Evolutionary conservation across 2,113 vertebrate species (phyloP), one percentile per base, ranked within the genome.

Genomic region (Pycnonotus jocosus): DNA sequence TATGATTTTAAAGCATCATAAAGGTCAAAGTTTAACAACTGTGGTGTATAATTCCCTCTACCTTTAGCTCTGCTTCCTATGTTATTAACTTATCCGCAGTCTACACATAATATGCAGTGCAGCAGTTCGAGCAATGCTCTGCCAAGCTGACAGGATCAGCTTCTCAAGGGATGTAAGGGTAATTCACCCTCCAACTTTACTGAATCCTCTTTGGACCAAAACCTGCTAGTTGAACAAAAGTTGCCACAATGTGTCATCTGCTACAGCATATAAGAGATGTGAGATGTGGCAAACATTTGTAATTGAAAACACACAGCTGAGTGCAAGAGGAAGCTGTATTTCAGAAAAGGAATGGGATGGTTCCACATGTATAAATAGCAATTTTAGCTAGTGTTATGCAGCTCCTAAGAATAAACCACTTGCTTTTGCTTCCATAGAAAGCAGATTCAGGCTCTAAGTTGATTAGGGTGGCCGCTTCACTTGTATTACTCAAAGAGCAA

Each of bases 11-110:
- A 95, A 90, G 74, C 78, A 82, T 95, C 82, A 56, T 76, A 95
- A 96, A 96, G 88, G 87, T 96, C 88, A 92, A 97, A 97, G 89
- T 93, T 78, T 97, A 95, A 89, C 86, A 93, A 92, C 72, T 57
- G 31, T 60, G 37, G 45, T 12, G 13, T 82, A 71, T 71, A 71
- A 77, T 84, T 88, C 80, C 74, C 44, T 96, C 81, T 92, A 83
- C 80, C 82, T 94, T 91, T 88, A 96, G 74, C 76, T 95, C 61
- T 88, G 16, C 65, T 89, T 95, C 94, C 40, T 60, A 53, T 40
- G 58, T 60, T 95, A 96, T 96, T 96, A 95, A 92, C 96, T 97
- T 91, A 92, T 77, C 89, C 19, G 4, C 80, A 93, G 85, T 53
- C 89, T 77, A 65, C 66, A 86, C 81, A 60, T 50, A 87, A 93